These are phyloP conservation scores for cattle (Bos taurus) DNA, from an alignment of 2,113 vertebrate species.

Conservation along the genomic window ARS-UCD2.0 NC_037338.1:96677001-96677500, in stretches of 20 bases:
- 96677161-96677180: conserved; percentile 1
- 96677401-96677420: conserved; percentile 15
- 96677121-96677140: not conserved
- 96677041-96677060: not conserved
- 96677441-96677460: not conserved
- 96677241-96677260: not conserved
- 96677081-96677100: conserved; percentile 13
- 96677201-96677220: conserved; percentile 6
- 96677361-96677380: not conserved
- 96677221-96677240: not conserved
- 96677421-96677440: not conserved
- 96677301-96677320: not conserved
- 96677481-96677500: conserved; percentile 17
- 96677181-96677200: not conserved
- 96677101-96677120: not conserved
- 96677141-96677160: not conserved
- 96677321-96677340: not conserved
- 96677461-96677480: not conserved
- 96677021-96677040: not conserved
- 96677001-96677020: not conserved
- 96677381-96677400: not conserved
- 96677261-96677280: not conserved
- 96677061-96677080: not conserved
- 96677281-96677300: not conserved
- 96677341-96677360: not conserved